Percentiles rank a stretch among this genome's conserved stretches.
These are phyloP conservation scores for Tricholaema leucomelas DNA, from an alignment of 2,113 vertebrate species.

Conservation along the genomic window DNA sequence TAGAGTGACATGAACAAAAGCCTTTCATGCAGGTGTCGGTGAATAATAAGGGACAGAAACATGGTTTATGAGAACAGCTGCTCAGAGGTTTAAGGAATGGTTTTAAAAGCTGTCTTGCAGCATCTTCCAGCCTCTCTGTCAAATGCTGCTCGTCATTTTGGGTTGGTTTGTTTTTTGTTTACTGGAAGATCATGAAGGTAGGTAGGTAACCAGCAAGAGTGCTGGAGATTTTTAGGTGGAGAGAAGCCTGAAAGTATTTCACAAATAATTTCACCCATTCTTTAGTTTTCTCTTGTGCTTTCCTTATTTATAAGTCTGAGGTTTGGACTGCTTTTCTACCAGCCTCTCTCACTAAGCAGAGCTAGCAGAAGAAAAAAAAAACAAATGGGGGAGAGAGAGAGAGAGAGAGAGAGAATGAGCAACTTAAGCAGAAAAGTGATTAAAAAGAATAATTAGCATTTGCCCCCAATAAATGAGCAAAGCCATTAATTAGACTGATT, in stretches of 20 bases:
- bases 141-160: not conserved
- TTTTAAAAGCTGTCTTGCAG: not conserved
- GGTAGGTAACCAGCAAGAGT: not conserved
- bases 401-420: conserved; percentile 34
- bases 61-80: not conserved
- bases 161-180: not conserved
- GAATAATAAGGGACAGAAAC: not conserved
- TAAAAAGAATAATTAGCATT: conserved; percentile 87
- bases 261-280: not conserved
- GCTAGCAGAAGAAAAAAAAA: not conserved
- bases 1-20: not conserved
- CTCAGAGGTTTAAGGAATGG: not conserved
- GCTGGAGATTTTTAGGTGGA: not conserved
- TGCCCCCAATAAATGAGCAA: conserved; percentile 81
- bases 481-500: conserved; percentile 84
- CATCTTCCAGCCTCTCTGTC: not conserved
- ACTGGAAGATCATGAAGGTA: not conserved
- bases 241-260: conserved; percentile 4
- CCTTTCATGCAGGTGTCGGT: not conserved
- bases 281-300: conserved; percentile 33
- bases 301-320: conserved; percentile 51
- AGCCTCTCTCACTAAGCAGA: conserved; percentile 33
- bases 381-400: too few relatives aligned
- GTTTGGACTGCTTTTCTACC: conserved; percentile 52
- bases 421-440: conserved; percentile 80